A percentile compares a stretch with the other conserved stretches of the same genome.
These are phyloP conservation scores for Melitaea cinxia DNA, from an alignment of 1,140 invertebrate species.

Conservation along the genomic window DNA sequence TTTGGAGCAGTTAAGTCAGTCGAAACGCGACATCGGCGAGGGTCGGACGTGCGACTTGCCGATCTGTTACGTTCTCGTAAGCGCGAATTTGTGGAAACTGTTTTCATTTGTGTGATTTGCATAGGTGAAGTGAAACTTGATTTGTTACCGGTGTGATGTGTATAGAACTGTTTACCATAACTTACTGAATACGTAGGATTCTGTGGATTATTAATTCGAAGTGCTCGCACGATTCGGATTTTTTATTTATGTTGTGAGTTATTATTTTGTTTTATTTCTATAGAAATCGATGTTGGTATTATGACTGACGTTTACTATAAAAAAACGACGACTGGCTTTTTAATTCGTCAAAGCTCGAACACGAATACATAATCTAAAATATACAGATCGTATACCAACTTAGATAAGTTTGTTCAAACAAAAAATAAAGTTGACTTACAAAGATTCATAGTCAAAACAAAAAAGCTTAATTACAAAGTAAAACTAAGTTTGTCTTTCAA, in stretches of 20 bases:
- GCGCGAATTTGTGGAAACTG: slow-evolving; percentile 67
- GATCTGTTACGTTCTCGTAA: slow-evolving; percentile 39
- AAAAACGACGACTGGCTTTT: background rate
- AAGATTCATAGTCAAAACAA: background rate
- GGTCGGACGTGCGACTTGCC: slow-evolving; percentile 44
- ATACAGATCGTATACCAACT: too few relatives aligned
- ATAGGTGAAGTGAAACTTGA: slow-evolving; percentile 72
- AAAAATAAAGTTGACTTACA: background rate
- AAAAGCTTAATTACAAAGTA: slow-evolving; percentile 20
- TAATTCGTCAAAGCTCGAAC: slow-evolving; percentile 1
- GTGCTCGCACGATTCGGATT: slow-evolving; percentile 58
- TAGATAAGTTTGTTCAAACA: background rate
- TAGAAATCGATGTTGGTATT: background rate
- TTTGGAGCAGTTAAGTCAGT: slow-evolving; percentile 58
- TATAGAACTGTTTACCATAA: slow-evolving; percentile 44
- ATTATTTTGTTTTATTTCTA: slow-evolving; percentile 12
- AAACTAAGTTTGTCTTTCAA: slow-evolving; percentile 16
- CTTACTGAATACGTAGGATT: slow-evolving; percentile 44
- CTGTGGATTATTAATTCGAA: slow-evolving; percentile 56
- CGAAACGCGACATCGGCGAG: slow-evolving; percentile 53
- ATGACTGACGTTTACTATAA: slow-evolving; percentile 14
- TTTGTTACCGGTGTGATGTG: slow-evolving; percentile 64
- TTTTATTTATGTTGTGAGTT: slow-evolving; percentile 58
- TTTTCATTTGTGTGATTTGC: slow-evolving; percentile 67
- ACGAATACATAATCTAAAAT: too few relatives aligned